Conservation (phyloP, 2,797 vertebrate species). For the Eulemur rubriventer region DNA sequence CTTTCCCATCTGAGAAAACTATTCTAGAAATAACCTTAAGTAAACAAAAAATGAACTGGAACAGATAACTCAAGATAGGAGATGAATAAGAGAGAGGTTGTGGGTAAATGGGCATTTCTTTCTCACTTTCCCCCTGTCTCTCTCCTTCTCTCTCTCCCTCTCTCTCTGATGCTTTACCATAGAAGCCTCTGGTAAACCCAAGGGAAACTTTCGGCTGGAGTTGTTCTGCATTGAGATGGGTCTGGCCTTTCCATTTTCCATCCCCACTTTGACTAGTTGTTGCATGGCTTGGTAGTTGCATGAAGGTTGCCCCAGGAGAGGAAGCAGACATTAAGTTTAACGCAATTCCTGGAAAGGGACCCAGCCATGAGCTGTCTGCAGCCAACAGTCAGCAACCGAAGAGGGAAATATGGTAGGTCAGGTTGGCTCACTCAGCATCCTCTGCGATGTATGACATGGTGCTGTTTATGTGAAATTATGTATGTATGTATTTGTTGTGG, state of each 20-base stretch:
- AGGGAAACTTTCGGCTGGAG: neutral
- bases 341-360: neutral
- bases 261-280: neutral
- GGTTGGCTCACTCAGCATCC: neutral
- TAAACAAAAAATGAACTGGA: neutral
- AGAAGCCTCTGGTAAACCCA: neutral
- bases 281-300: neutral
- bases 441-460: neutral
- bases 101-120: neutral
- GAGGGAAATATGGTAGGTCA: neutral
- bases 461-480: neutral
- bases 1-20: neutral
- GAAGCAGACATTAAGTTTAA: neutral
- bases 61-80: neutral
- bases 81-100: neutral
- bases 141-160: neutral
- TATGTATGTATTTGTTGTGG: neutral
- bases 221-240: neutral
- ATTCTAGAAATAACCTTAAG: neutral
- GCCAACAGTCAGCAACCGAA: neutral
- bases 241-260: neutral
- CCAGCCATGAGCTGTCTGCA: neutral
- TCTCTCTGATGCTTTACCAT: neutral
- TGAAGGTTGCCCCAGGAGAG: neutral
- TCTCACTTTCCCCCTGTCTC: accelerated